Conservation (phyloP, 1,140 invertebrate genomes). For the Sarcophaga peregrina region DNA sequence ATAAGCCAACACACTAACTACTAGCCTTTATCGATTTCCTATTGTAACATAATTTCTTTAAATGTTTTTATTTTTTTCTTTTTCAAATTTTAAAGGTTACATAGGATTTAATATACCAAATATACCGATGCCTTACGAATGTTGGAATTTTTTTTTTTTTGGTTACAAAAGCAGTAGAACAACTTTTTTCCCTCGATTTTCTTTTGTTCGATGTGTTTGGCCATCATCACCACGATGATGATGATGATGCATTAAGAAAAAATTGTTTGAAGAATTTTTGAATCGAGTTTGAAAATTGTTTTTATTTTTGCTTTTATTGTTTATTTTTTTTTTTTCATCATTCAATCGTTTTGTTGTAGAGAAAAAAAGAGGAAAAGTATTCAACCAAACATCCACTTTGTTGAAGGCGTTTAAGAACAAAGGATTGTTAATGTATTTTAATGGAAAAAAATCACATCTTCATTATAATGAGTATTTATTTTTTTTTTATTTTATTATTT, state of each 20-base stretch:
- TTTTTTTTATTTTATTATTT: background rate
- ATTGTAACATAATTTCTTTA: too few species aligned
- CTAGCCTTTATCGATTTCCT: too few species aligned
- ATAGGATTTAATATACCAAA: too few species aligned
- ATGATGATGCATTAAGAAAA: conserved; percentile 13
- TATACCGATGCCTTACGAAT: too few species aligned
- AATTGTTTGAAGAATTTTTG: background rate
- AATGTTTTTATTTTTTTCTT: too few species aligned
- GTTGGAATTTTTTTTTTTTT: too few species aligned
- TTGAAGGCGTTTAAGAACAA: conserved; percentile 18
- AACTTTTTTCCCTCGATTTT: background rate
- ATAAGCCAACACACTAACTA: too few species aligned
- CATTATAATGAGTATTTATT: background rate
- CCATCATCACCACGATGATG: background rate
- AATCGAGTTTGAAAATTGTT: background rate
- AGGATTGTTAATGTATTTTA: background rate
- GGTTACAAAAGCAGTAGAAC: background rate
- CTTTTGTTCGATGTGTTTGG: too few species aligned
- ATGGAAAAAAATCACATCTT: background rate
- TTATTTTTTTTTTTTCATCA: background rate
- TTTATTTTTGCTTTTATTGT: background rate
- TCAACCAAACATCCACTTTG: background rate
- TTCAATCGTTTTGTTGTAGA: background rate
- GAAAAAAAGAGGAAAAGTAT: too few species aligned
- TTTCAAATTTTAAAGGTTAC: too few species aligned